A percentile compares a stretch with the other conserved stretches of the same genome.
Conservation (phyloP, 2,113 vertebrate species). For the Gorsachius goisagi region DNA sequence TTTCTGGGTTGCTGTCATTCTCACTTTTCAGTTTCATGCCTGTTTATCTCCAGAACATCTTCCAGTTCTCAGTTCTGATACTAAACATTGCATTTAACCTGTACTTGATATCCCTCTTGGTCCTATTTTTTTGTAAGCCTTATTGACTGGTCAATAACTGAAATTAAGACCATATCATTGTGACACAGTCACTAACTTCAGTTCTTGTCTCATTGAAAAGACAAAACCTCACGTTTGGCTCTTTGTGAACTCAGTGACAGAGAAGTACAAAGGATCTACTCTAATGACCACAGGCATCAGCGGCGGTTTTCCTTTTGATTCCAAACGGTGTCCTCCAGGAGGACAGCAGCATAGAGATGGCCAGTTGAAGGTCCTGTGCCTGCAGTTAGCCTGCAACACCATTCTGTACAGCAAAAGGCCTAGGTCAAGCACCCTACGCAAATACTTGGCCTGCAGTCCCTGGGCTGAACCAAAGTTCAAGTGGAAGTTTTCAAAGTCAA, state of each 20-base stretch:
- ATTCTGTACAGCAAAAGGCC: not conserved
- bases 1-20: not conserved
- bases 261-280: not conserved
- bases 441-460: not conserved
- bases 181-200: not conserved
- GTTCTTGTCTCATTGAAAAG: not conserved
- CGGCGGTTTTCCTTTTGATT: not conserved
- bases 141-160: not conserved
- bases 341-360: rapidly evolving
- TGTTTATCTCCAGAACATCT: not conserved
- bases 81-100: not conserved
- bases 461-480: not conserved
- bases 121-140: not conserved
- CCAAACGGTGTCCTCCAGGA: not conserved
- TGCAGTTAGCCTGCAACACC: not conserved
- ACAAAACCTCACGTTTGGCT: not conserved
- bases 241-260: rapidly evolving
- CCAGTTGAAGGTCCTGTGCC: not conserved
- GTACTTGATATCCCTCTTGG: not conserved
- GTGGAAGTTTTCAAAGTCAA: not conserved
- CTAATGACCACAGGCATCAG: rapidly evolving
- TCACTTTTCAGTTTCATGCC: not conserved
- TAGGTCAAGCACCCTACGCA: not conserved
- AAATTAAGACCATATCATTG: not conserved
- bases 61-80: not conserved